These are phyloP conservation scores for Ypsolopha sequella DNA, from an alignment of 2,888 invertebrate species.

Conservation along the genomic window DNA sequence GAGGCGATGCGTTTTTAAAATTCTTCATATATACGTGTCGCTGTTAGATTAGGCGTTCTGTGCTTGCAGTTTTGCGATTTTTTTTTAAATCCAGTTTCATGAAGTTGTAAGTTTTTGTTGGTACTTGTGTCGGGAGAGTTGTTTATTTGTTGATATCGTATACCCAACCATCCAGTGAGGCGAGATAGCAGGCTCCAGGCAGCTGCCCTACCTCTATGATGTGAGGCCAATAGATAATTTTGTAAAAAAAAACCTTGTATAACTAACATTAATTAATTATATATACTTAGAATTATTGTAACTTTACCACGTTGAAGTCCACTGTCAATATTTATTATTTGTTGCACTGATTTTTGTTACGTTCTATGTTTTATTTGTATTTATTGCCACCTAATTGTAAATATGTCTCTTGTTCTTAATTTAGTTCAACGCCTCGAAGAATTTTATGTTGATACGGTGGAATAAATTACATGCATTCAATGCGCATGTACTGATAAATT, in stretches of 20 bases:
- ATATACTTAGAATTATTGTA: constrained; percentile 47
- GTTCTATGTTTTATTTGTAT: constrained; percentile 65
- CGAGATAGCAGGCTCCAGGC: too few species aligned
- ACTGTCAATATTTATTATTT: constrained; percentile 67
- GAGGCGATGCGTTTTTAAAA: constrained; percentile 19
- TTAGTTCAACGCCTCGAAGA: constrained; percentile 56
- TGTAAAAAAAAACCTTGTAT: constrained; percentile 56
- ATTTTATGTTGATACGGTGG: constrained; percentile 58
- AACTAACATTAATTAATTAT: constrained; percentile 42
- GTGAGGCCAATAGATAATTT: constrained; percentile 67
- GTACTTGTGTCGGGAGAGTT: too few species aligned
- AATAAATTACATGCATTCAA: constrained; percentile 54
- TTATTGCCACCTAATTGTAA: constrained; percentile 61
- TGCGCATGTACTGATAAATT: constrained; percentile 69
- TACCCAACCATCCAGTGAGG: too few species aligned
- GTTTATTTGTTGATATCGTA: not conserved
- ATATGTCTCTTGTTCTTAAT: constrained; percentile 53
- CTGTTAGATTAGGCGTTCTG: not conserved
- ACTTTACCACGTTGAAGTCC: constrained; percentile 64
- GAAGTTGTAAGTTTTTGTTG: too few species aligned
- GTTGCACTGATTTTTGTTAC: constrained; percentile 68
- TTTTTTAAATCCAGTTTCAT: not conserved
- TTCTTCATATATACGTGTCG: not conserved
- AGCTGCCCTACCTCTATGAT: constrained; percentile 55
- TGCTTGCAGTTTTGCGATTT: not conserved